Base-by-base conservation (phyloP, 2,113 vertebrate species). In the Dromaius novaehollandiae region DNA sequence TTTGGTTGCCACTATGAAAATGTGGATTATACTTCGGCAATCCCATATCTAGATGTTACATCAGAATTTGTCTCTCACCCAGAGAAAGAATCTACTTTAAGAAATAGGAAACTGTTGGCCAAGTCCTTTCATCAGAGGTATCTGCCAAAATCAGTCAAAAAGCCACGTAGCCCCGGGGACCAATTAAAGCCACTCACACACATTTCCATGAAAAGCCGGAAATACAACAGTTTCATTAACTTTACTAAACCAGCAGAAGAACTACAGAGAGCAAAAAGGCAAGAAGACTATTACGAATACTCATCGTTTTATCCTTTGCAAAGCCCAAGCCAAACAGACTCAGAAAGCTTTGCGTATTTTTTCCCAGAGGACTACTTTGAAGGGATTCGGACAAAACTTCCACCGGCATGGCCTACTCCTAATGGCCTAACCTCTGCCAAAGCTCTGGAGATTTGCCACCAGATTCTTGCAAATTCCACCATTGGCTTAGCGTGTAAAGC, bases 281-380 rank as follows among this genome's bases (percentile, higher is more conserved):
- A 95, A 82, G 86, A 92, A 7, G 26, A 24, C 50, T 71, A 86
- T 71, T 90, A 93, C 32, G 93, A 98, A 36, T 97, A 97, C 48
- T 96, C 95, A 89, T 94, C 96, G 20, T 88, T 97, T 77, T 95
- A 97, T 11, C 56, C 92, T 5, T 24, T 96, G 80, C 97, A 90
- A 69, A 95, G 87, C 55, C 90, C 98, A 66, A 97, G 79, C 63
- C 97, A 96, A 69, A 95, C 58, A 3, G 95, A 98, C n/a, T 93
- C 98, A 4, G 95, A 98, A 82, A 96, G 69, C 65, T 95, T 98
- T 4, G 96, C 97, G 0, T 99, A 99, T 82, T 99, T 99, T 96
- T 99, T 98, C 93, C 98, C 98, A 0, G 98, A 99, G 82, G 98
- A 99, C 84, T 99, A 99, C 88, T 96, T 97, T 56, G 97, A 97